phyloP scores from a whole-genome alignment of 2,113 vertebrate species.

The Pachypanchax playfairii region DNA sequence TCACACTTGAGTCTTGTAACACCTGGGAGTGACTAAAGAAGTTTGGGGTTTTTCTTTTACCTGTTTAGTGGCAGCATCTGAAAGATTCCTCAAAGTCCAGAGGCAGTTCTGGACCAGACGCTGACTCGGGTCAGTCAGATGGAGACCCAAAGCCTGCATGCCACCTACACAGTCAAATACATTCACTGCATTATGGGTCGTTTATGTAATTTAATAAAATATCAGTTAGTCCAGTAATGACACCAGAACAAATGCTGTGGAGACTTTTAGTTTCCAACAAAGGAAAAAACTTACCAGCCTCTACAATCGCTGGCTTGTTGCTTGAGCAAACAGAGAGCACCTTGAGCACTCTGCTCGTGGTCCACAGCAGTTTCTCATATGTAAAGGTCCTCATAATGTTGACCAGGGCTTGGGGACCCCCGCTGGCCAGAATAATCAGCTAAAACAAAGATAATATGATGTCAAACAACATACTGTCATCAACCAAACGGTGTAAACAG shows the following conservation, averaged over 20 bases:
- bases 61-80: conserved; percentile 99
- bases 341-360: conserved; percentile 98
- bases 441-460: conserved; percentile 53
- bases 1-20: neutral
- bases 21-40: neutral
- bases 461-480: neutral
- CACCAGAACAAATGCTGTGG: neutral
- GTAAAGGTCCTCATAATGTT: conserved; percentile 99
- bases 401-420: conserved; percentile 95
- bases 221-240: neutral
- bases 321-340: conserved; percentile 98
- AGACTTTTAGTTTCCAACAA: too few species aligned
- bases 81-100: conserved; percentile 98
- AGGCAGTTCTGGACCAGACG: conserved; percentile 99
- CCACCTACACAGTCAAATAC: conserved; percentile 81
- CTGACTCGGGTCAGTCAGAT: conserved; percentile 96
- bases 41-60: too few species aligned
- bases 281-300: conserved; percentile 87
- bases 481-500: neutral
- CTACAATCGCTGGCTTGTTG: conserved; percentile 98
- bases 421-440: conserved; percentile 98
- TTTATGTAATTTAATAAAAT: neutral
- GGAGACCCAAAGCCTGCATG: conserved; percentile 98
- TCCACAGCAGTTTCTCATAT: conserved; percentile 98
- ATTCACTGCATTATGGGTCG: neutral